Conservation (phyloP, 2,888 invertebrate genomes). For the Eucriotettix oculatus region DNA sequence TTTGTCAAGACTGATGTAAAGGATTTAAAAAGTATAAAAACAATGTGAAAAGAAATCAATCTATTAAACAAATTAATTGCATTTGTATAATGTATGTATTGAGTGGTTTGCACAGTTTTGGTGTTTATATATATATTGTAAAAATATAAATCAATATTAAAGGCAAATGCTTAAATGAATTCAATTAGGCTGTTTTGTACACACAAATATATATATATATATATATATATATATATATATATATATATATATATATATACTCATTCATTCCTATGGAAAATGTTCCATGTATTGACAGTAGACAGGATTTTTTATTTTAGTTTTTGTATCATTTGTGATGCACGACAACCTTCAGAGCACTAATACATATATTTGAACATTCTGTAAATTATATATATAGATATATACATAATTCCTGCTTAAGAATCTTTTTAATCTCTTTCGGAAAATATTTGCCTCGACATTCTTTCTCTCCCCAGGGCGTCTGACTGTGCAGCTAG, state of each 20-base stretch:
- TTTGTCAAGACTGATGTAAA: slow-evolving; percentile 17
- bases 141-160: slow-evolving; percentile 6
- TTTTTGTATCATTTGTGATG: neutral
- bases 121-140: slow-evolving; percentile 11
- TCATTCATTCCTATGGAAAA: slow-evolving; percentile 9
- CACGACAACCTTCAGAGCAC: neutral
- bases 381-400: neutral
- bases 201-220: slow-evolving; percentile 1
- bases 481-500: too few species aligned
- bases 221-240: neutral
- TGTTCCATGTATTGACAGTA: slow-evolving; percentile 2
- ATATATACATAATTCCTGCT: neutral
- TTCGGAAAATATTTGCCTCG: too few species aligned
- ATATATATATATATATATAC: slow-evolving; percentile 1
- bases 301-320: slow-evolving; percentile 1
- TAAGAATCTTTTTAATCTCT: too few species aligned
- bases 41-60: slow-evolving; percentile 4
- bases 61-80: slow-evolving; percentile 9
- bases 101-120: slow-evolving; percentile 10
- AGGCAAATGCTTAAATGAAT: slow-evolving; percentile 5
- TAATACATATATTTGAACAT: too few species aligned
- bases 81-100: slow-evolving; percentile 13
- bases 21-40: slow-evolving; percentile 12
- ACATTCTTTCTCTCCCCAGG: too few species aligned
- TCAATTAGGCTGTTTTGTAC: slow-evolving; percentile 10